Percentiles rank a stretch among this genome's conserved stretches.
These are phyloP conservation scores for Ceyx erithaca DNA, from an alignment of 2,797 vertebrate species.

Conservation along the genomic window DNA sequence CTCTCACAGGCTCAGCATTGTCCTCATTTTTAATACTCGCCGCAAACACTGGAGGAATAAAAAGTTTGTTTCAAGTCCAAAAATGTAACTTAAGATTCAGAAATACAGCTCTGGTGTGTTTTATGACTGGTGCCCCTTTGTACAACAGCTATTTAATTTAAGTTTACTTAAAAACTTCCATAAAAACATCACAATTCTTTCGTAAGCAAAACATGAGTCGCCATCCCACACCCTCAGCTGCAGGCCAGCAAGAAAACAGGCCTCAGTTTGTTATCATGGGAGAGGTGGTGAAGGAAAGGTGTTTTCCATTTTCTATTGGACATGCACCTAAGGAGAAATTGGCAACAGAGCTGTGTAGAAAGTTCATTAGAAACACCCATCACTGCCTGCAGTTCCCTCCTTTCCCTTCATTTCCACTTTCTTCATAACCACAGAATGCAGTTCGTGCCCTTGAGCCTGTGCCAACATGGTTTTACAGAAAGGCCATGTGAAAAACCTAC, in stretches of 20 bases:
- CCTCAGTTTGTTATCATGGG: not conserved
- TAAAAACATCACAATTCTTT: not conserved
- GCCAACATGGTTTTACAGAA: constrained; percentile 7
- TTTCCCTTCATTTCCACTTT: constrained; percentile 2
- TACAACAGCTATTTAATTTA: not conserved
- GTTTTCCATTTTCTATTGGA: not conserved
- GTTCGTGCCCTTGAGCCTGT: not conserved
- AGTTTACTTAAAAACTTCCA: not conserved
- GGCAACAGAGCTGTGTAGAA: not conserved
- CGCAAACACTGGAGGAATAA: not conserved
- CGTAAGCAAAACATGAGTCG: not conserved
- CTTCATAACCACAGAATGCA: constrained; percentile 2
- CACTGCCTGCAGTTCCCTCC: not conserved
- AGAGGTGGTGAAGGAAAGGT: not conserved
- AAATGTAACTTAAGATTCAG: not conserved
- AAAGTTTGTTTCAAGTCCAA: not conserved
- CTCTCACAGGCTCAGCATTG: not conserved
- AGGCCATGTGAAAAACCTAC: not conserved
- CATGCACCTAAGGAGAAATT: not conserved
- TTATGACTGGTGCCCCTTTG: not conserved
- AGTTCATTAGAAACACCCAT: not conserved
- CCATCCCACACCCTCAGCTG: not conserved
- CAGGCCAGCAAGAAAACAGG: not conserved
- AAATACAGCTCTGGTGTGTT: not conserved
- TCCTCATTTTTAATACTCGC: not conserved